Conservation (phyloP, 2,797 vertebrate species). For the Graptemys geographica region DNA sequence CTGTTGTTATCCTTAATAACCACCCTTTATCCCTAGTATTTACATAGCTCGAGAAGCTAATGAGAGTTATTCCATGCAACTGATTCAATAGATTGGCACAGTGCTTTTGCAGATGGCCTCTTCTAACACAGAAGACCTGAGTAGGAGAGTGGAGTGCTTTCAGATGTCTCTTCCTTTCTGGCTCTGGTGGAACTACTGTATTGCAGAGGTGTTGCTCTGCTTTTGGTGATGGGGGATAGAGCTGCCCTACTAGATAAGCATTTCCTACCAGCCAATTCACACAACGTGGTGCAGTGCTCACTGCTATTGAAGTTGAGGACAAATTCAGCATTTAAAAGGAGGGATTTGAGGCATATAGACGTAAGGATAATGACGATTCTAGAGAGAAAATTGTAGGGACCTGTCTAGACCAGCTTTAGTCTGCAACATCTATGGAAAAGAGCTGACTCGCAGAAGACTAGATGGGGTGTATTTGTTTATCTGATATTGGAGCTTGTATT, state of each 20-base stretch:
- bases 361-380: not conserved
- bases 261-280: not conserved
- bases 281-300: not conserved
- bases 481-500: not conserved
- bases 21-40: not conserved
- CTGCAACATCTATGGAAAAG: not conserved
- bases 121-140: not conserved
- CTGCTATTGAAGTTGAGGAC: not conserved
- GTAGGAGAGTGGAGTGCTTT: not conserved
- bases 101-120: not conserved
- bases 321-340: not conserved
- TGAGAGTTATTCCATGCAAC: not conserved
- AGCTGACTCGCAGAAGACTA: not conserved
- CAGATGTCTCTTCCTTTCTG: fast-evolving
- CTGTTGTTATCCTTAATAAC: not conserved
- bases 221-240: not conserved
- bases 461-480: not conserved
- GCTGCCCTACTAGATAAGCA: not conserved
- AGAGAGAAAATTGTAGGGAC: not conserved
- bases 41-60: not conserved
- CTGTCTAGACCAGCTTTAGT: not conserved
- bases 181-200: not conserved
- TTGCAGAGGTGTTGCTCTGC: not conserved
- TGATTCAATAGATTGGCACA: not conserved
- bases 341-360: not conserved